Base-by-base conservation (phyloP, 2,797 vertebrate genomes). In the Thripadectes ignobilis region DNA sequence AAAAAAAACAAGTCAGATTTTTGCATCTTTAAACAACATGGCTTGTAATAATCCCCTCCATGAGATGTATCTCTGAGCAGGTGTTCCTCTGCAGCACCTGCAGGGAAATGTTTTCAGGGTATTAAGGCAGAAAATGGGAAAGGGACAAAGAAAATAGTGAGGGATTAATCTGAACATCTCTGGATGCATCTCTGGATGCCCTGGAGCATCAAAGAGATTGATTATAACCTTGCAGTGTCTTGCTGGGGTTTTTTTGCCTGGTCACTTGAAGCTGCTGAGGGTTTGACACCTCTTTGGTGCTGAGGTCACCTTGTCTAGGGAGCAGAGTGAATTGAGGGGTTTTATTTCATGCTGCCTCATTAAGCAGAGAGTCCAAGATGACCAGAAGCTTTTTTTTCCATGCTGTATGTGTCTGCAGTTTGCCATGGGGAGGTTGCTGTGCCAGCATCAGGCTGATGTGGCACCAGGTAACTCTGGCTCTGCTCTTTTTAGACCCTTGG, bases 381-480 rank as follows among this genome's bases (percentile, higher is more conserved):
- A 26, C 14, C 65, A 63, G 52, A 41, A 88, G 73, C 29, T 65
- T n/a, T 72, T 48, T 74, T 68, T 38, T 34, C 15, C 0, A 0
- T 2, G 29, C 7, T 2, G 4, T 21, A 0, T 3, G 23, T n/a
- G 14, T 65, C 30, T 75, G 61, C 18, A 22, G 0, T 65, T 52
- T 46, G 46, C 92, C 38, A 0, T 6, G 0, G 3, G 16, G 29
- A 41, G 68, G 39, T 7, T 52, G 49, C 45, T 32, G 34, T 65
- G 2, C 57, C 9, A 6, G n/a, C 7, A 20, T 29, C 2, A 8
- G 26, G 52, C 41, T 43, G 68, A 16, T 20, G 36, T 39, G 8
- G 34, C 2, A 2, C 13, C 65, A 3, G 13, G 16, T 4, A 16
- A 14, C 16, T 62, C 58, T n/a, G 6, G 34, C 23, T 39, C 49